Evolutionary conservation across 2,888 invertebrate species (phyloP), one percentile per base, ranked within the genome.

Genomic region (Listrodromus nycthemerus): DNA sequence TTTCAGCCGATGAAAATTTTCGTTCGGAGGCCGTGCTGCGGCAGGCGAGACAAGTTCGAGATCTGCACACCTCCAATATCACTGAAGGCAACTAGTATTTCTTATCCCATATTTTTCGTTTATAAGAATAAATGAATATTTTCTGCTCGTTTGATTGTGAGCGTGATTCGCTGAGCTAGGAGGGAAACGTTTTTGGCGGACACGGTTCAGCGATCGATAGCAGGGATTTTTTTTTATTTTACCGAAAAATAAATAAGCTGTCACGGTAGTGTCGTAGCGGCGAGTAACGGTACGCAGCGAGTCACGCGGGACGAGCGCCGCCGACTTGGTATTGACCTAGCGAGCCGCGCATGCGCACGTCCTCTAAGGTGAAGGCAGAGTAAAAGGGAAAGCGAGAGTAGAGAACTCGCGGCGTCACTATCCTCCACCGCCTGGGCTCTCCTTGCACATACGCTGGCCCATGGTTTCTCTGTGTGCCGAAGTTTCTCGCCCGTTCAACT

Each of bases 21-120:
- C 70, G 80, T 91, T 30, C 89, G 91, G 76, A 86, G 88, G 85
- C 90, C 90, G 27, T 91, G 91, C 77, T 91, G 91, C 79, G 80
- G 84, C 78, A 84, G 84, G 33, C 70, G 69, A 45, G 85, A 88
- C 5, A 86, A 83, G 37, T 63, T 77, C 50, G 88, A 89, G 80
- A 91, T 91, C 86, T 91, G 91, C 69, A 86, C 83, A 33, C 91
- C 90, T 13, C 85, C 85, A n/a, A 84, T 91, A 45, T 71, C 87
- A 27, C 75, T 87, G 82, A 89, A 91, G 91, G 91, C 91, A 91
- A 91, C 70, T 85, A 81, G 58, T 70, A 50, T 69, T 71, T 27
- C 55, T 75, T 52, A 83, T 82, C 50, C 66, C 27, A 27, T 24
- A 21, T 63, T 74, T 58, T 65, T 69, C 45, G 33, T 33, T 30